phyloP scores from a whole-genome alignment of 2,113 vertebrate species.

The Python bivittatus region DNA sequence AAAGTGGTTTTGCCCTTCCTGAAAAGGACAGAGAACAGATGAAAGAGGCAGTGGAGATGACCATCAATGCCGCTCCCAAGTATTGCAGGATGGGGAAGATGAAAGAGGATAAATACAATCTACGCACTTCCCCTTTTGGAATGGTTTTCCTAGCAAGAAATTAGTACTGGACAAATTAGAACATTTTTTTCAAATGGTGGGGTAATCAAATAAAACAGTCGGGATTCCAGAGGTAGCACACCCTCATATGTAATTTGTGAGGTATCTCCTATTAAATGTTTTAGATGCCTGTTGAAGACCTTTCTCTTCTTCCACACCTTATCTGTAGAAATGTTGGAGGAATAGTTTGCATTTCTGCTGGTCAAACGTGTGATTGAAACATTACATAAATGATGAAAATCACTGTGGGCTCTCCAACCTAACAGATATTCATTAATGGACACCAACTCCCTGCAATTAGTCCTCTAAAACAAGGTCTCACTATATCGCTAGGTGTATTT shows the following conservation, averaged over 20 bases:
- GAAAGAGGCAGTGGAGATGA: neutral
- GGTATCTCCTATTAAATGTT: neutral
- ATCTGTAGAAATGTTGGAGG: neutral
- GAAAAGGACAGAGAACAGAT: neutral
- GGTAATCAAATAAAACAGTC: accelerated
- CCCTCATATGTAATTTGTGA: neutral
- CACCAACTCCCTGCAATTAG: neutral
- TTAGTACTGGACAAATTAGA: neutral
- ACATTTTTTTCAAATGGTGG: neutral
- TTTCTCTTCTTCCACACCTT: neutral
- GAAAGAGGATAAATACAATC: neutral
- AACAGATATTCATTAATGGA: neutral
- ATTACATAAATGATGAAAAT: neutral
- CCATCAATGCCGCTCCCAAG: neutral
- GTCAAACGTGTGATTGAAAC: neutral
- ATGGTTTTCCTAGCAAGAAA: neutral
- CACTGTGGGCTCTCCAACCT: neutral
- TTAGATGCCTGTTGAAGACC: neutral
- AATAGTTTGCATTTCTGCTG: neutral
- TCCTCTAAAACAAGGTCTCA: neutral
- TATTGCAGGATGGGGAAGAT: neutral
- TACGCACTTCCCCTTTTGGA: neutral
- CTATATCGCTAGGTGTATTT: neutral
- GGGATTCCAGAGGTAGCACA: neutral
- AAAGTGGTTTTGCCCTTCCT: constrained; percentile 94